Conservation (phyloP, 2,888 invertebrate genomes). For the Pogonocherus hispidulus region DNA sequence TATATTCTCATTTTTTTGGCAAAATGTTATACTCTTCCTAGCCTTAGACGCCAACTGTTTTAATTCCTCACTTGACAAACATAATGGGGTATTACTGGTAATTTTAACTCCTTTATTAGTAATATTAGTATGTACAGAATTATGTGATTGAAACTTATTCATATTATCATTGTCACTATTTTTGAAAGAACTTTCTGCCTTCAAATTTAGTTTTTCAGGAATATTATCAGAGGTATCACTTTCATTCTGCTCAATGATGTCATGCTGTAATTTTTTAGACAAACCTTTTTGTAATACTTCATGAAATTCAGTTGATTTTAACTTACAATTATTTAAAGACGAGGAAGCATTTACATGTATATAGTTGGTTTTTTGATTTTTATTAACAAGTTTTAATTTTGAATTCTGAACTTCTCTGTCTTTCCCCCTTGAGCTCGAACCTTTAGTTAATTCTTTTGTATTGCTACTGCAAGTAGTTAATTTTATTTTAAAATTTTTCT, state of each 20-base stretch:
- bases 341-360: neutral
- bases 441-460: too few species aligned
- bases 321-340: neutral
- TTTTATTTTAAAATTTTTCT: neutral
- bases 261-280: neutral
- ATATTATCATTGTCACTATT: neutral
- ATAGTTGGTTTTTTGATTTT: neutral
- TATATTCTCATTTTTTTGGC: too few species aligned
- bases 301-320: neutral
- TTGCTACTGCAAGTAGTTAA: too few species aligned
- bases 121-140: neutral
- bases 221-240: neutral
- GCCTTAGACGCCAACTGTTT: slow-evolving; percentile 9
- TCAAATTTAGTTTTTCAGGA: neutral
- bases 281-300: neutral
- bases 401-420: too few species aligned
- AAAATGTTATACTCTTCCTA: neutral
- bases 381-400: slow-evolving; percentile 2
- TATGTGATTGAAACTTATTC: neutral
- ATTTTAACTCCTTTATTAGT: slow-evolving; percentile 24
- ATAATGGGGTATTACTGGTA: slow-evolving; percentile 26
- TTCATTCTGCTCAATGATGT: neutral
- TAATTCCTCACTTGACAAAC: slow-evolving; percentile 23
- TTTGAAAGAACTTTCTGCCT: neutral
- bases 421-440: too few species aligned